A percentile compares a stretch with the other conserved stretches of the same genome.
phyloP scores from a whole-genome alignment of 2,113 vertebrate species.

The Choloepus hoffmanni region DNA sequence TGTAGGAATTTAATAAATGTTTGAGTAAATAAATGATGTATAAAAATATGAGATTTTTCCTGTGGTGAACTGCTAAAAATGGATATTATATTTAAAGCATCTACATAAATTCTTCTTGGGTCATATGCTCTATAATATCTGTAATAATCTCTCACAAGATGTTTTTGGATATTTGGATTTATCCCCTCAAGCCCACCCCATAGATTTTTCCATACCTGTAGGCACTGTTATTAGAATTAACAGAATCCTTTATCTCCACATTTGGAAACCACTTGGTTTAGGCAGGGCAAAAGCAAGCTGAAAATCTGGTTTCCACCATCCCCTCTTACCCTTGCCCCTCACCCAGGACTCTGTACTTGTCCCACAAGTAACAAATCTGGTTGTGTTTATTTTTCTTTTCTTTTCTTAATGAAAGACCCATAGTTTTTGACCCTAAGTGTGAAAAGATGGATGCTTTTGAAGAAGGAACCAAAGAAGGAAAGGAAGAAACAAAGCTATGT shows the following conservation, averaged over 20 bases:
- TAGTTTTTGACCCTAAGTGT: not conserved
- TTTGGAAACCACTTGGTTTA: no score
- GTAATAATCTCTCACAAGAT: fast-evolving
- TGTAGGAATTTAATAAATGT: not conserved
- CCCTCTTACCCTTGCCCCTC: fast-evolving
- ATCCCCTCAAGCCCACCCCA: fast-evolving
- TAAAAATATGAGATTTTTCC: not conserved
- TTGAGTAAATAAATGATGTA: no score
- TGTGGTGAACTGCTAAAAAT: fast-evolving
- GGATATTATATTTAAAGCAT: fast-evolving
- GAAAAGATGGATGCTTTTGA: not conserved
- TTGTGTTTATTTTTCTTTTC: not conserved
- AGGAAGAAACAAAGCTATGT: not conserved
- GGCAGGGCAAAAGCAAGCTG: no score
- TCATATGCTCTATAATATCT: fast-evolving
- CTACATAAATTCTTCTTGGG: fast-evolving
- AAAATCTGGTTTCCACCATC: fast-evolving
- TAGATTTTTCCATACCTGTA: fast-evolving
- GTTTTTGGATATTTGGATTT: not conserved
- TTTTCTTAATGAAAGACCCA: not conserved
- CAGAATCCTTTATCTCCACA: not conserved
- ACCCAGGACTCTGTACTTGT: no score
- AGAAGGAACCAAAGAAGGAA: not conserved
- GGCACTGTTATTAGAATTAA: fast-evolving
- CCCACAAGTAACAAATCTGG: fast-evolving